A percentile compares a stretch with the other conserved stretches of the same genome.
These are phyloP conservation scores for Labeo calbasu DNA, from an alignment of 2,797 vertebrate genomes.

Conservation along the genomic window DNA sequence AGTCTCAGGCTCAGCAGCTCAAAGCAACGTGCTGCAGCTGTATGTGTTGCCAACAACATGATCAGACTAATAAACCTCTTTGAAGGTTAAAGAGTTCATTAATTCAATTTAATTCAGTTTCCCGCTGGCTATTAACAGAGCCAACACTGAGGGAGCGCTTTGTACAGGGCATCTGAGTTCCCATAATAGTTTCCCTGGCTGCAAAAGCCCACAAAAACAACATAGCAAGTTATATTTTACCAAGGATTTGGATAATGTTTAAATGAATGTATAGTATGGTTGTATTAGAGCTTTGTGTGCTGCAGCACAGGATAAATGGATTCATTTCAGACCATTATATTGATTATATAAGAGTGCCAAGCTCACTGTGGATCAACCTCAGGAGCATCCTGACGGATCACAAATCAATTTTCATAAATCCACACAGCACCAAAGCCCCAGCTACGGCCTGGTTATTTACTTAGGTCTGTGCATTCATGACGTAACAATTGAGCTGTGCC, in stretches of 20 bases:
- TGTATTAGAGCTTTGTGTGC: background rate
- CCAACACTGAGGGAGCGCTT: background rate
- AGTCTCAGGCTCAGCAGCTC: background rate
- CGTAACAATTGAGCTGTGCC: background rate
- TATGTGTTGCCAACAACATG: slow-evolving; percentile 11
- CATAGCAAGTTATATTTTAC: slow-evolving; percentile 1
- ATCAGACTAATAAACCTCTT: slow-evolving; percentile 9
- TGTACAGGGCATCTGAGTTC: background rate
- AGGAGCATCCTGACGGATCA: background rate
- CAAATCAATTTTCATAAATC: slow-evolving; percentile 21
- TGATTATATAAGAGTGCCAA: slow-evolving; percentile 12
- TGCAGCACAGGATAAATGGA: background rate
- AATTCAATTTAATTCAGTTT: background rate
- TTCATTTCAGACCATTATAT: slow-evolving; percentile 3
- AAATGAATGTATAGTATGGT: background rate
- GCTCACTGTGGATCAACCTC: background rate
- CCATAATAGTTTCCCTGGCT: background rate
- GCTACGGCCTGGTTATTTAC: slow-evolving; percentile 17
- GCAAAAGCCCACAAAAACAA: background rate
- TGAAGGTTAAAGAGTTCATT: background rate
- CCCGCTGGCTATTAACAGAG: background rate
- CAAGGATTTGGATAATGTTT: background rate
- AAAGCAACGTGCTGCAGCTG: background rate
- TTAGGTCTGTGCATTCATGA: background rate
- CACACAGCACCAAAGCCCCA: background rate